Evolutionary conservation across 1,140 invertebrate genomes (phyloP).

Genomic region (Neomicropteryx cornuta): DNA sequence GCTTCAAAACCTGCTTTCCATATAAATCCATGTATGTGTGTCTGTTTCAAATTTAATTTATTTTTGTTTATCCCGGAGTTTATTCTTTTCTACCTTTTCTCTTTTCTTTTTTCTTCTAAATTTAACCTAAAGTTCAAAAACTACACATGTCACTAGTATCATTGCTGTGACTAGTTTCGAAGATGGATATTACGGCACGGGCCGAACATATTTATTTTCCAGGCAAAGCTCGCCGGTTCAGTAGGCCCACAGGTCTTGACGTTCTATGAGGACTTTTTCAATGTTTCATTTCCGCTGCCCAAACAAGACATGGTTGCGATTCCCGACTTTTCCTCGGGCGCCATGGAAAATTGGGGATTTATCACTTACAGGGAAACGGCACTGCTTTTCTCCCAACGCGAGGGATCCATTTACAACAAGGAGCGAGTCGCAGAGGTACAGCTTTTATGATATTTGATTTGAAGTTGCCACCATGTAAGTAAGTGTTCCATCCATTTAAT

Average conservation of each 20-base stretch:
- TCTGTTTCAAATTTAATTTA: too few relatives aligned
- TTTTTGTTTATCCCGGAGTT: too few relatives aligned
- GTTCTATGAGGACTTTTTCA: constrained; percentile 48
- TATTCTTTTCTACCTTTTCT: too few relatives aligned
- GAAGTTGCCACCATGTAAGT: too few relatives aligned
- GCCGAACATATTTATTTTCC: constrained; percentile 30
- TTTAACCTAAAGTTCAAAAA: too few relatives aligned
- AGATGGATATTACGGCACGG: too few relatives aligned
- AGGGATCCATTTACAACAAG: constrained; percentile 48
- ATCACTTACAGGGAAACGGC: constrained; percentile 52
- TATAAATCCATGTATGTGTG: too few relatives aligned
- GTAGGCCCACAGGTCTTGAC: constrained; percentile 64
- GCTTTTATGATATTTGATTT: constrained; percentile 1
- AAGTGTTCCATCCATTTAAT: too few relatives aligned
- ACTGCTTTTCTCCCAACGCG: constrained; percentile 56
- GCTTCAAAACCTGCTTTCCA: too few relatives aligned
- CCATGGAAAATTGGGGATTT: constrained; percentile 71
- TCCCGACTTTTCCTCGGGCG: constrained; percentile 62
- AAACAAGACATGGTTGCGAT: constrained; percentile 60
- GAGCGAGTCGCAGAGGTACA: constrained; percentile 48
- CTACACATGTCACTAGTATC: too few relatives aligned
- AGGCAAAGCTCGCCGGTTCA: constrained; percentile 42
- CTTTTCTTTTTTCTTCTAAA: too few relatives aligned
- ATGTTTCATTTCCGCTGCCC: constrained; percentile 34
- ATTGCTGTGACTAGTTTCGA: too few relatives aligned